Conservation (phyloP, 2,888 invertebrate genomes). For the Pyrocoelia pectoralis region DNA sequence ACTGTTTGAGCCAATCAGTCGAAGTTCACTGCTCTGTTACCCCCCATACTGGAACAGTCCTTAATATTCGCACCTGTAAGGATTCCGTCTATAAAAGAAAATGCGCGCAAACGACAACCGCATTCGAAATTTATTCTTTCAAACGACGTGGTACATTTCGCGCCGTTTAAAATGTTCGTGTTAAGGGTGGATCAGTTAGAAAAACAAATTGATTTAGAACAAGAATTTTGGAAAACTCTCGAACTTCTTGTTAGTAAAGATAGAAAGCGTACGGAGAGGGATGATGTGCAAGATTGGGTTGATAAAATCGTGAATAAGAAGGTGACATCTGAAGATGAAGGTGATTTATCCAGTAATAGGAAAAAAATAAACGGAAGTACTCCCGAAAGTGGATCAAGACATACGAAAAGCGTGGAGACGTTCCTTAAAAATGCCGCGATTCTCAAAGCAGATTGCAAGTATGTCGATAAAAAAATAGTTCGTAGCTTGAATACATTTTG, state of each 20-base stretch:
- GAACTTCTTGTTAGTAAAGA: conserved; percentile 67
- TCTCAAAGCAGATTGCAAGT: conserved; percentile 53
- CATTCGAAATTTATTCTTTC: conserved; percentile 16
- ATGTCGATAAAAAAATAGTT: conserved; percentile 28
- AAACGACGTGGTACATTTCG: neutral
- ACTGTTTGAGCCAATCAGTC: conserved; percentile 26
- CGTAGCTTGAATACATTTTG: neutral
- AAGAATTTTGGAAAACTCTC: conserved; percentile 71
- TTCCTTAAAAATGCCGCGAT: conserved; percentile 45
- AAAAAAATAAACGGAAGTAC: neutral
- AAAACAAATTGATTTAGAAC: conserved; percentile 19
- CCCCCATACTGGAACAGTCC: conserved; percentile 25
- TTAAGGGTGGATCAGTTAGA: conserved; percentile 9
- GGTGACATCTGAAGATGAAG: conserved; percentile 22
- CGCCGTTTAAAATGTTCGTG: conserved; percentile 1
- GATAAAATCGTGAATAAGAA: conserved; percentile 46
- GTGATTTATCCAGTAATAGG: conserved; percentile 16
- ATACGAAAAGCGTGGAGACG: conserved; percentile 40
- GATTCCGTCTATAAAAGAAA: conserved; percentile 21
- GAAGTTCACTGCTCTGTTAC: conserved; percentile 30
- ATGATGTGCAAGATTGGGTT: conserved; percentile 54
- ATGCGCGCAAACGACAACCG: conserved; percentile 21
- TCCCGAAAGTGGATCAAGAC: conserved; percentile 24
- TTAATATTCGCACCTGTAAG: conserved; percentile 31
- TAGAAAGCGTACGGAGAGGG: conserved; percentile 60